phyloP scores from a whole-genome alignment of 2,888 invertebrate genomes.

The Drosophila atroscutellata region DNA sequence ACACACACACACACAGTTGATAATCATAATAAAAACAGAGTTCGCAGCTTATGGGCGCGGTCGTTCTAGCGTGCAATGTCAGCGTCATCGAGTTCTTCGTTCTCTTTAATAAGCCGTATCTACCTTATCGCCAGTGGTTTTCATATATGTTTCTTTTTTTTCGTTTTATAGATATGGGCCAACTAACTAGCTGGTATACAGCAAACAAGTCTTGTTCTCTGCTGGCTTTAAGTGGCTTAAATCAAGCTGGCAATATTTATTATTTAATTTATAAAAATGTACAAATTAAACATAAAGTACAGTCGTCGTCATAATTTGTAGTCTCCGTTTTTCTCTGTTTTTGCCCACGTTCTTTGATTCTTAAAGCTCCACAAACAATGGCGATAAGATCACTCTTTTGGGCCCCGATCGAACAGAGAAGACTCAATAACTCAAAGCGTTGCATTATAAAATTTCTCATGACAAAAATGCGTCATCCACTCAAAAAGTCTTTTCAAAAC shows the following conservation, averaged over 20 bases:
- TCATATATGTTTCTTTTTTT: constrained; percentile 1
- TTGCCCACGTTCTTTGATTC: neutral
- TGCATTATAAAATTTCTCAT: neutral
- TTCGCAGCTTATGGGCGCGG: constrained; percentile 41
- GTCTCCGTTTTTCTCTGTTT: neutral
- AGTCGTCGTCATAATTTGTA: neutral
- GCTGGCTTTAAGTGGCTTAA: constrained; percentile 16
- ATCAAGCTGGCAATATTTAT: constrained; percentile 1
- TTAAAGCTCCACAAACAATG: neutral
- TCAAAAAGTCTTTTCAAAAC: neutral
- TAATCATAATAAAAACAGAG: neutral
- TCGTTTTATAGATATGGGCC: constrained; percentile 39
- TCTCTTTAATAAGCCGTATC: constrained; percentile 36
- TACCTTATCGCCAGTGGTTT: constrained; percentile 21
- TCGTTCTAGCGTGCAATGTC: constrained; percentile 45
- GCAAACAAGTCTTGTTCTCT: constrained; percentile 14
- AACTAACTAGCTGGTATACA: constrained; percentile 3
- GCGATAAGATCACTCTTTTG: too few relatives aligned
- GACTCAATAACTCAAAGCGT: neutral
- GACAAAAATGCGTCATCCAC: neutral
- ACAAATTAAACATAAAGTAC: neutral
- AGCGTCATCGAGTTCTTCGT: constrained; percentile 50
- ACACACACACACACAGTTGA: constrained; percentile 11
- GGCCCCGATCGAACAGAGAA: neutral
- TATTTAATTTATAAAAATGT: too few relatives aligned